Conservation (phyloP, 2,113 vertebrate species). For the Brienomyrus brachyistius region DNA sequence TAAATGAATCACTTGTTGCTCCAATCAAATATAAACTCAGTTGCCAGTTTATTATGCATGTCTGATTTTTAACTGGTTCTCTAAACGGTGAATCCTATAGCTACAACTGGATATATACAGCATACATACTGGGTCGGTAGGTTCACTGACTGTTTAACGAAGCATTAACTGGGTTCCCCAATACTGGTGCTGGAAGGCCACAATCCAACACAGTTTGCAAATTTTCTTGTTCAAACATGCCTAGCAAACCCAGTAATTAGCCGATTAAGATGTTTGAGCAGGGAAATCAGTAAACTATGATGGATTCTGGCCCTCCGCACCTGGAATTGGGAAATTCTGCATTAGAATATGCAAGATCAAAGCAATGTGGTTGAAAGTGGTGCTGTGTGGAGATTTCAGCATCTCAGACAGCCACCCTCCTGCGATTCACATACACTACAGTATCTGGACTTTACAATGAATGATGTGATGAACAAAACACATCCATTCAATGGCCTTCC, state of each 20-base stretch:
- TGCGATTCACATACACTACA: not conserved
- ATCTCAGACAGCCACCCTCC: not conserved
- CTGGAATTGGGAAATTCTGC: not conserved
- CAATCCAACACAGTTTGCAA: not conserved
- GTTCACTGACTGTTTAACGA: not conserved
- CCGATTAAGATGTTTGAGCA: not conserved
- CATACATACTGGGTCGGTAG: not conserved
- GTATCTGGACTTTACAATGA: not conserved
- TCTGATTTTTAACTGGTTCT: not conserved
- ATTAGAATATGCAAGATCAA: not conserved
- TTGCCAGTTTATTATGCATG: not conserved
- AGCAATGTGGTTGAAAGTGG: not conserved
- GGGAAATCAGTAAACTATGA: not conserved
- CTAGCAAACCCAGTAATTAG: not conserved
- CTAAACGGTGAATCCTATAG: not conserved
- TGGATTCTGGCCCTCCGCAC: not conserved
- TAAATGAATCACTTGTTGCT: not conserved
- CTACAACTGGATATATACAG: not conserved
- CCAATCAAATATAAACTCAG: not conserved
- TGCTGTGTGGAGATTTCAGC: not conserved
- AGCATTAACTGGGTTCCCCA: not conserved
- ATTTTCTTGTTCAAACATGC: not conserved
- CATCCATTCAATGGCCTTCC: not conserved
- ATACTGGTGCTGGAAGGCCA: not conserved
- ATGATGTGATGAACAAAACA: not conserved